Base-by-base conservation (phyloP, 53 echinoderm and acorn worm genomes). In the Arbacia lixula region DNA sequence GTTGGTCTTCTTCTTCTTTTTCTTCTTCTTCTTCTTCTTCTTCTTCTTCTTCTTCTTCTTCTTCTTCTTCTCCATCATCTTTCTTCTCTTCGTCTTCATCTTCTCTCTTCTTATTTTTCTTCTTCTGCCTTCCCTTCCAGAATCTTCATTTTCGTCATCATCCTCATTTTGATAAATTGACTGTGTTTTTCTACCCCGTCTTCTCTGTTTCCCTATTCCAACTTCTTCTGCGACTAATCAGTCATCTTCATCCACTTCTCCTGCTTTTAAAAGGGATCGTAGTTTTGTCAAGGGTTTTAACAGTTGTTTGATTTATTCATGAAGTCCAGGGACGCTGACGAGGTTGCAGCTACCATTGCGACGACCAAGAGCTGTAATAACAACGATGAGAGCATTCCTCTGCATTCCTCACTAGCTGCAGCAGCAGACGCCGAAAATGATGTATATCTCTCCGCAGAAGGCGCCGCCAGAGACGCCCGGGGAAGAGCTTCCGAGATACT, bases 401-500 rank as follows among this genome's bases (percentile, higher is more conserved):
- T n/a, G n/a, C n/a, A n/a, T n/a, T n/a, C n/a, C n/a, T n/a, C n/a
- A n/a, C n/a, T n/a, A n/a, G n/a, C n/a, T n/a, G n/a, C n/a, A n/a
- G n/a, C n/a, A n/a, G n/a, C n/a, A n/a, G n/a, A n/a, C n/a, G n/a
- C n/a, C n/a, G n/a, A n/a, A n/a, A n/a, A n/a, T n/a, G n/a, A n/a
- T n/a, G n/a, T n/a, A n/a, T n/a, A n/a, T n/a, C n/a, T n/a, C n/a
- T n/a, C n/a, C n/a, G n/a, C n/a, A n/a, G 43, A 42, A 6, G 34
- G 26, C 27, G 2, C 24, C 27, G 25, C 69, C 1, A 43, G 12
- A 25, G 6, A 40, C 2, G 40, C 40, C 26, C 24, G 86, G 55
- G 20, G 53, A 24, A 39, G 86, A 41, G 94, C 94, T 2, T 21
- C 73, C 20, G 85, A 22, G 21, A 88, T 93, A 49, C 31, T 93